Base-by-base conservation (phyloP, 2,797 vertebrate species). In the Synaphobranchus kaupii region DNA sequence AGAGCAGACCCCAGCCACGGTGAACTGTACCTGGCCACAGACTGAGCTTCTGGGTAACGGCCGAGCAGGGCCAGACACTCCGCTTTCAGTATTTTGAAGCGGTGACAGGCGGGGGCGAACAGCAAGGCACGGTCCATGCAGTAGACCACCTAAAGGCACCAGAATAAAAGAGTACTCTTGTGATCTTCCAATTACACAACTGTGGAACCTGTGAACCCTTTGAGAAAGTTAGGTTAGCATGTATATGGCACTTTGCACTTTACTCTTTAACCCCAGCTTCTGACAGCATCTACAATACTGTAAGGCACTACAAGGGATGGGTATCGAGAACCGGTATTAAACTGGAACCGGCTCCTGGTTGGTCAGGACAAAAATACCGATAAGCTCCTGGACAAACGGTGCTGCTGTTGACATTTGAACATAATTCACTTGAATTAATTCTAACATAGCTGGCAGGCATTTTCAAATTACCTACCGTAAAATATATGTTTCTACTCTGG, bases 21-120 rank as follows among this genome's bases (percentile, higher is more conserved):
- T n/a, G 44, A 3, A 15, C 12, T 90, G 86, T 95, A 98, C 98
- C 98, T 99, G 66, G 98, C 98, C 76, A 99, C 98, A 28, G 98
- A 99, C 91, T 99, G 98, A 81, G 98, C 97, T 91, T 99, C 98
- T 0, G 97, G 97, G 89, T 99, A 98, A 84, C 98, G 96, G 78
- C 98, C 98, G 86, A 99, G 92, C 84, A 99, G 92, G 0, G 98
- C 97, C 89, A 99, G 95, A 91, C 98, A 99, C 90, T 99, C 98
- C 0, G 97, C 98, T 93, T 99, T 99, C 88, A 98, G 95, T 93
- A 99, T 98, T 94, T 98, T 99, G 94, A 99, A 98, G 78, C 97
- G 96, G 90, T 99, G 97, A 90, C 98, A 99, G 22, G 97, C 97
- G n/a, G 97, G 94, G 84, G 98, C 97, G 80, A 98, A 95, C 90